Evolutionary conservation across 2,113 vertebrate species (phyloP), one percentile per base, ranked within the genome.

Genomic region (Tetrax tetrax): DNA sequence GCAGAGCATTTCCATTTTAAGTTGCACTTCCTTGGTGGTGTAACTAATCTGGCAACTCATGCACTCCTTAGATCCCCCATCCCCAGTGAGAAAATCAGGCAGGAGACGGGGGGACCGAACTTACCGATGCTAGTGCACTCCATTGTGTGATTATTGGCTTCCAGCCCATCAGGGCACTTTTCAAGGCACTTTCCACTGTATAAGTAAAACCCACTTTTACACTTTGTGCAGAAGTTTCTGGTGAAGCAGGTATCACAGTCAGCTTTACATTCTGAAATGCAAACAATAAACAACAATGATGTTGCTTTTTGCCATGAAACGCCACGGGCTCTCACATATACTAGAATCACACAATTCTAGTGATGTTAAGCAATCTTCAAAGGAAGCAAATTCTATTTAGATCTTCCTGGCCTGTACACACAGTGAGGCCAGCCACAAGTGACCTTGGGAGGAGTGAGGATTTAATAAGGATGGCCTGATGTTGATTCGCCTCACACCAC

Each of bases 201-300:
- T 97, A 99, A 98, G 98, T 99, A 99, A 98, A 99, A 99, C 72
- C 99, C 99, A 84, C 97, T 98, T 98, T 99, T 99, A 98, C 99
- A 99, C 78, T 99, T 99, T 69, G 99, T 99, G 98, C 99, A 99
- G 98, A 99, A 99, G 98, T 99, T 99, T 98, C 98, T 99, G 98
- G 99, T 99, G 98, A 99, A 99, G 98, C 99, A 99, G 94, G 99
- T 99, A 95, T 99, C 99, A 95, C 99, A 99, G 98, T 99, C 99
- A 90, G 98, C 98, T 98, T 99, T 99, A 97, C 99, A 99, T 98
- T 99, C 99, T 99, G 98, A 97, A 98, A 98, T 29, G 98, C 83
- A 98, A 97, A 93, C 90, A 95, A 47, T 86, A 77, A 75, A 95
- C n/a, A 94, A 18, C 54, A 81, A 31, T 2, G 3, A 77, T 47